Base-by-base conservation (phyloP, 2,888 invertebrate species). In the Ethmia dodecea region DNA sequence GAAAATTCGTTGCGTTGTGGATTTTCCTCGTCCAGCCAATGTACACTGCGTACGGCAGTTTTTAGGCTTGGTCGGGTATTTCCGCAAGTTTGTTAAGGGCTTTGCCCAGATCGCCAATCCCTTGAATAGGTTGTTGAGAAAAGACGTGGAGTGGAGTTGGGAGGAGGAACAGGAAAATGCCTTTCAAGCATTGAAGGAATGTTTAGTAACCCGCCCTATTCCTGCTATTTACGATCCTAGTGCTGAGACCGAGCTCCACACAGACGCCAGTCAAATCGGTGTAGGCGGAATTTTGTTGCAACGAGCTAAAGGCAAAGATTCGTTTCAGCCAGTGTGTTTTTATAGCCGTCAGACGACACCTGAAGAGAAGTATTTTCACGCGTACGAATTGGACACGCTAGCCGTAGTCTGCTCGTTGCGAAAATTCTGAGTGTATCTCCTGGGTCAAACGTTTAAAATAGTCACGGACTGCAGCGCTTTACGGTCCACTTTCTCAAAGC, bases 1-100 rank as follows among this genome's bases (percentile, higher is more conserved):
- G 1, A 63, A 62, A 43, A 47, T 54, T 3, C 18, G 35, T 3
- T 52, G 60, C 1, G 49, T 71, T 0, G 3, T 29, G 16, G 31
- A 60, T 12, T 59, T 60, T 34, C 52, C 54, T 10, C 29, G 15
- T 9, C 68, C 71, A 1, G 32, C 22, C 31, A 54, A 52, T 37
- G 33, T 47, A 1, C 52, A 55, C 11, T 40, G 46, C 13, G 37
- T 61, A 1, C 43, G 58, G 8, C 55, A 59, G 28, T 65, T 68
- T 37, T 9, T 61, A 3, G n/a, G n/a, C n/a, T n/a, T n/a, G n/a
- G n/a, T n/a, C n/a, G n/a, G n/a, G n/a, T n/a, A n/a, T n/a, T n/a
- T 58, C 30, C 25, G 55, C 8, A 49, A 47, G 40, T 60, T 55
- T 27, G 35, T 59, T 3, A n/a, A 31, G 9, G 33, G 37, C n/a